A percentile compares a stretch with the other conserved stretches of the same genome.
phyloP scores from a whole-genome alignment of 2,797 vertebrate species.

The Diglossa cyanea region DNA sequence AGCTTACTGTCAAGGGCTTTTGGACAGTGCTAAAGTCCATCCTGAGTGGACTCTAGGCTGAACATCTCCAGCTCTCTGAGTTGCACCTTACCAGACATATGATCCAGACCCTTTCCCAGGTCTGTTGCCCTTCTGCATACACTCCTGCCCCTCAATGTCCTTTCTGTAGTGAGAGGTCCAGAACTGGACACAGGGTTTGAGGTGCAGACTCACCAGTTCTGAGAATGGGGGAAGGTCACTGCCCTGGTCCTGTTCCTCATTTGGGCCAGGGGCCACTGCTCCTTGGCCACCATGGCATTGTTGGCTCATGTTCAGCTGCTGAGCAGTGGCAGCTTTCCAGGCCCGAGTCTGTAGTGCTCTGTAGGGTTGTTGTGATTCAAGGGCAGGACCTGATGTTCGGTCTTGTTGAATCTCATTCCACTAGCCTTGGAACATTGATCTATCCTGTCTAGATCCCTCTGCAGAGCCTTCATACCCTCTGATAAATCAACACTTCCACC shows the following conservation, averaged over 20 bases:
- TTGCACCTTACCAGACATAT: not conserved
- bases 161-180: not conserved
- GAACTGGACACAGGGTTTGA: not conserved
- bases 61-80: not conserved
- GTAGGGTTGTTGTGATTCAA: not conserved
- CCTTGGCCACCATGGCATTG: not conserved
- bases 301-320: not conserved
- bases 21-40: accelerated
- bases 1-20: not conserved
- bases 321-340: not conserved
- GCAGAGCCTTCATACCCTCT: not conserved
- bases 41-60: too few relatives aligned
- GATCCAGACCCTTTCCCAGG: not conserved
- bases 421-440: accelerated
- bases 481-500: accelerated
- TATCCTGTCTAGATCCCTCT: accelerated
- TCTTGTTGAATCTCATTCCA: not conserved
- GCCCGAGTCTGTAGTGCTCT: not conserved
- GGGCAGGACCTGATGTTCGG: accelerated
- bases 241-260: not conserved
- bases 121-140: accelerated
- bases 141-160: not conserved
- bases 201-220: not conserved
- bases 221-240: accelerated
- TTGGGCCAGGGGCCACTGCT: not conserved